Percentiles rank a stretch among this genome's conserved stretches.
Evolutionary conservation across 2,113 vertebrate genomes (phyloP).

Genomic region (Mustela lutreola): DNA sequence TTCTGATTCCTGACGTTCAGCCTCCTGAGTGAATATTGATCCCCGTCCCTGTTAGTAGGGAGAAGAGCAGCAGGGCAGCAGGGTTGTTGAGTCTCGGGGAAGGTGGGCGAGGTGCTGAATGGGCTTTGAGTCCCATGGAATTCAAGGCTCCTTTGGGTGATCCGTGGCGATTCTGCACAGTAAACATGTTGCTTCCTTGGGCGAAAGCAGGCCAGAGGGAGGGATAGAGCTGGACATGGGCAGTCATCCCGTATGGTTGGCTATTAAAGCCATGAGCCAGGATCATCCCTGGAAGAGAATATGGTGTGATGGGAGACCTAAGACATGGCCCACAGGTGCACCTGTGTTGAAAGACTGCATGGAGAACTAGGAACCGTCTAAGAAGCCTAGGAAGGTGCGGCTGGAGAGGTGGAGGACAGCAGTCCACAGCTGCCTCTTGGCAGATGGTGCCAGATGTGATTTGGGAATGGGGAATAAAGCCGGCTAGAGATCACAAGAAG

Average conservation of each 20-base stretch:
- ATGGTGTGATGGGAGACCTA: not conserved
- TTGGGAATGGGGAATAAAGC: not conserved
- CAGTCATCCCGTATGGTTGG: not conserved
- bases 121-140: not conserved
- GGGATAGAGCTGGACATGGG: not conserved
- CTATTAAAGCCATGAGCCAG: not conserved
- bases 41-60: not conserved
- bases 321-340: not conserved
- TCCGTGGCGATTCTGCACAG: conserved; percentile 31
- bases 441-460: not conserved
- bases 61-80: not conserved
- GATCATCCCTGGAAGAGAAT: not conserved
- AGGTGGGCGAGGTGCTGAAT: not conserved
- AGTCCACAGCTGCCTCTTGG: not conserved
- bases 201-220: not conserved
- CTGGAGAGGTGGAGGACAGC: not conserved
- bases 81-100: not conserved
- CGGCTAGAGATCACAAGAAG: not conserved
- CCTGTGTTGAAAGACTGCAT: not conserved
- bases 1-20: not conserved
- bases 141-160: not conserved
- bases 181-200: conserved; percentile 17
- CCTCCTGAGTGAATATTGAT: not conserved
- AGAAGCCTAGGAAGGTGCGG: not conserved
- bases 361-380: not conserved